phyloP scores from a whole-genome alignment of 2,797 vertebrate genomes.

The Simalia tracyae region DNA sequence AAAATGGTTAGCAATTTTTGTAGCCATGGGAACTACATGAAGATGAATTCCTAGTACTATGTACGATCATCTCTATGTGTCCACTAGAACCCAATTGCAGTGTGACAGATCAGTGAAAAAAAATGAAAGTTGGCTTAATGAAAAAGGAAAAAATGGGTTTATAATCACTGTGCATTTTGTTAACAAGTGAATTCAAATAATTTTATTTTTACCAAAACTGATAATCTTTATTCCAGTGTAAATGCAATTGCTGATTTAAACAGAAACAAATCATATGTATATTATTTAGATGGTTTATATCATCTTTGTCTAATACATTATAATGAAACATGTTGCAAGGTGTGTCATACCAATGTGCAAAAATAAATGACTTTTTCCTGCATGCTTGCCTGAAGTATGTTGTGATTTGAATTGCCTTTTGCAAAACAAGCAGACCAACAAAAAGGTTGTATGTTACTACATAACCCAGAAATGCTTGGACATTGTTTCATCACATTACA shows the following conservation, averaged over 20 bases:
- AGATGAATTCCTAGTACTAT: constrained; percentile 47
- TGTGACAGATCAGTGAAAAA: constrained; percentile 52
- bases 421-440: constrained; percentile 41
- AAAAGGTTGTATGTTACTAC: constrained; percentile 73
- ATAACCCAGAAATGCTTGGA: constrained; percentile 67
- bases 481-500: constrained; percentile 72
- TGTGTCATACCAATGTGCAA: constrained; percentile 72
- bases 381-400: constrained; percentile 81
- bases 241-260: constrained; percentile 70
- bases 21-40: constrained; percentile 49
- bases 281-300: constrained; percentile 73
- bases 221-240: constrained; percentile 69
- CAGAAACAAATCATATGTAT: constrained; percentile 44
- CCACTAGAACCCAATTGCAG: constrained; percentile 51
- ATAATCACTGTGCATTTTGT: constrained; percentile 83
- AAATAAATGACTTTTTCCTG: constrained; percentile 77
- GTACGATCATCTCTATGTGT: constrained; percentile 54
- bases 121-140: constrained; percentile 58
- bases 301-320: constrained; percentile 71
- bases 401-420: constrained; percentile 76
- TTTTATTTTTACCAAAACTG: constrained; percentile 77
- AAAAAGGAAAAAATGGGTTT: constrained; percentile 63
- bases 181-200: constrained; percentile 73
- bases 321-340: constrained; percentile 72
- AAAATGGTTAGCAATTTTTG: constrained; percentile 55